Conservation (phyloP, 2,113 vertebrate genomes). For the Paracanthobrama guichenoti region DNA sequence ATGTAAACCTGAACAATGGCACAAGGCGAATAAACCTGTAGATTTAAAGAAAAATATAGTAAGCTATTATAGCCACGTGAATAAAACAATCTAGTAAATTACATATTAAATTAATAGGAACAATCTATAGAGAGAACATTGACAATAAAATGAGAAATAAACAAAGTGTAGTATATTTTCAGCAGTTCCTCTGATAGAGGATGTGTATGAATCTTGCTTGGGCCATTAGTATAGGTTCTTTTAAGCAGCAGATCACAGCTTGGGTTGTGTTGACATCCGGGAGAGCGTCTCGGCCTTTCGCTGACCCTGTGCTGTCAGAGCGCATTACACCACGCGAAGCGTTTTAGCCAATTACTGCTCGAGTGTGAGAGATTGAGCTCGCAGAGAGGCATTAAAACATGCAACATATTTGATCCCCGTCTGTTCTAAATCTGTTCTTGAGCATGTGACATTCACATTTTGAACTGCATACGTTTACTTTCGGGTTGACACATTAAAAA, state of each 20-base stretch:
- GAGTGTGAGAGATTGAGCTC: constrained; percentile 58
- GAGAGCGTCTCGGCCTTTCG: constrained; percentile 47
- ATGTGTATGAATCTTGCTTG: not conserved
- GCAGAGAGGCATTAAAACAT: constrained; percentile 48
- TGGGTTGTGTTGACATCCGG: constrained; percentile 47
- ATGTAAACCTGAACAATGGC: not conserved
- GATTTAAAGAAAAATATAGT: too few species aligned
- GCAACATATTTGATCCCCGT: constrained; percentile 25
- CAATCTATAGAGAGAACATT: not conserved
- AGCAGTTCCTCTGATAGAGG: not conserved
- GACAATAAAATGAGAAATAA: not conserved
- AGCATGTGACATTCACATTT: not conserved
- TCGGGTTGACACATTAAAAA: not conserved
- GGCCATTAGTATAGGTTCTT: not conserved
- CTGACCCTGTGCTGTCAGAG: constrained; percentile 49
- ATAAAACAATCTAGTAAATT: not conserved
- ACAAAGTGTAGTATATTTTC: not conserved
- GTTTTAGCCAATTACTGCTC: constrained; percentile 48
- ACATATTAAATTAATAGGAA: not conserved
- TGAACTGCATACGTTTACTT: not conserved
- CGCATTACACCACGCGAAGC: constrained; percentile 46
- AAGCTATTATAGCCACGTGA: not conserved
- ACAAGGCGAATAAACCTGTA: not conserved
- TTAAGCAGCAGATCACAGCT: constrained; percentile 23
- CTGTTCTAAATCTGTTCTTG: constrained; percentile 25